Evolutionary conservation across 2,113 vertebrate genomes (phyloP).

Genomic region (Cinclus mexicanus): DNA sequence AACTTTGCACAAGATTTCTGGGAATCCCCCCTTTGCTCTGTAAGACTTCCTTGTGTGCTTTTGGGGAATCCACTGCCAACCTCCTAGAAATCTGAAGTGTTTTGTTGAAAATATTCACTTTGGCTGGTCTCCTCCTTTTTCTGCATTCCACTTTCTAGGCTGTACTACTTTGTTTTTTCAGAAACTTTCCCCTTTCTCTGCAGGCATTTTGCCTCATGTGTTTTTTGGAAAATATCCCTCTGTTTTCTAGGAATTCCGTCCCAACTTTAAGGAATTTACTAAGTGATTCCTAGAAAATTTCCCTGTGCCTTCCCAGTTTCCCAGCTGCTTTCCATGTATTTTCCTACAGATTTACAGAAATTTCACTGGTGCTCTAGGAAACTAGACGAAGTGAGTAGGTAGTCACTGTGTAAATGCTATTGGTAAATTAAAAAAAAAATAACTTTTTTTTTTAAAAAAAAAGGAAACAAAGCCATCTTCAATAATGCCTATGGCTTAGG

Average conservation of each 20-base stretch:
- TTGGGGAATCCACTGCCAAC: neutral
- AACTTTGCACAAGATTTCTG: neutral
- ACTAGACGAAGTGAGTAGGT: neutral
- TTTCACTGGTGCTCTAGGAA: neutral
- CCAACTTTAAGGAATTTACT: neutral
- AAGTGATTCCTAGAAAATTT: neutral
- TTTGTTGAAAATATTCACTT: neutral
- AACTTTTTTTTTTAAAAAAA: neutral
- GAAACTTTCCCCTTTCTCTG: neutral
- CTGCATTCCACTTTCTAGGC: neutral
- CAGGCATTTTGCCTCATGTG: neutral
- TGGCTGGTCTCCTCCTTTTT: neutral
- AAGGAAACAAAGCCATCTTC: neutral
- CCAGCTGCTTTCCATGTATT: neutral
- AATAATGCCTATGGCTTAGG: neutral
- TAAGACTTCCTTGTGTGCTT: neutral
- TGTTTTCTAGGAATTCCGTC: neutral
- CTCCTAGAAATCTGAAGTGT: neutral
- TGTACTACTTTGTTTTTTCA: neutral
- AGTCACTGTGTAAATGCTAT: neutral
- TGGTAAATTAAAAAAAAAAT: neutral
- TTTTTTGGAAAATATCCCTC: neutral
- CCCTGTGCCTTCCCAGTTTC: neutral
- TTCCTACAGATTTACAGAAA: neutral
- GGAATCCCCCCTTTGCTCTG: neutral